A percentile compares a stretch with the other conserved stretches of the same genome.
Conservation (phyloP, 2,888 invertebrate species). For the Neoascia interrupta region DNA sequence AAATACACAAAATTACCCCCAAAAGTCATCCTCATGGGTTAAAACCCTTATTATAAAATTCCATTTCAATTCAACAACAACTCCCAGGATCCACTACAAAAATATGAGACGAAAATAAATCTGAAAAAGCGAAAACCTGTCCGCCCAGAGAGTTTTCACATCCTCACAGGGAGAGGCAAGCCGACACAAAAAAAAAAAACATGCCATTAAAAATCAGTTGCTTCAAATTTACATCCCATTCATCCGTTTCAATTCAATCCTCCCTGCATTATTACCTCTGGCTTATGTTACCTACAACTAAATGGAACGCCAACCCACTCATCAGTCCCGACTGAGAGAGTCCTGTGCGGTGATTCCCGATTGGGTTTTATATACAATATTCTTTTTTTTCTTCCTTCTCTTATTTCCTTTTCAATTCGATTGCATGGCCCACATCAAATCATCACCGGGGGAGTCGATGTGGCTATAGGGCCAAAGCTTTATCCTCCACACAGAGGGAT, state of each 20-base stretch:
- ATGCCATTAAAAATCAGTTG: conserved; percentile 48
- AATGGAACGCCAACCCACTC: not conserved
- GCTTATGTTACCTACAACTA: conserved; percentile 20
- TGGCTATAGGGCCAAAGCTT: no score
- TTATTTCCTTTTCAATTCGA: conserved; percentile 16
- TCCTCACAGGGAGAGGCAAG: not conserved
- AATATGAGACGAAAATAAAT: conserved; percentile 1
- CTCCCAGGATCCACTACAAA: conserved; percentile 2
- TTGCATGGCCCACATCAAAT: conserved; percentile 14
- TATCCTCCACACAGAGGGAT: no score
- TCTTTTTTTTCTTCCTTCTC: not conserved
- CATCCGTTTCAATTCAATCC: conserved; percentile 40
- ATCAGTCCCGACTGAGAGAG: not conserved
- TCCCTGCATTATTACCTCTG: conserved; percentile 44
- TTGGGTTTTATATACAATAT: no score
- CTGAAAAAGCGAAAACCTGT: not conserved
- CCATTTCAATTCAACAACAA: conserved; percentile 18
- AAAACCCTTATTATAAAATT: conserved; percentile 40
- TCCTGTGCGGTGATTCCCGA: conserved; percentile 33
- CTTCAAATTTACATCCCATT: conserved; percentile 42
- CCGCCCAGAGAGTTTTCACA: no score
- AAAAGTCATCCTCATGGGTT: conserved; percentile 4
- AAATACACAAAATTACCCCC: not conserved
- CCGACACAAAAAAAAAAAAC: not conserved
- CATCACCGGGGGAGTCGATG: conserved; percentile 15